Conservation (phyloP, 2,797 vertebrate species). For the Pelochelys cantorii region DNA sequence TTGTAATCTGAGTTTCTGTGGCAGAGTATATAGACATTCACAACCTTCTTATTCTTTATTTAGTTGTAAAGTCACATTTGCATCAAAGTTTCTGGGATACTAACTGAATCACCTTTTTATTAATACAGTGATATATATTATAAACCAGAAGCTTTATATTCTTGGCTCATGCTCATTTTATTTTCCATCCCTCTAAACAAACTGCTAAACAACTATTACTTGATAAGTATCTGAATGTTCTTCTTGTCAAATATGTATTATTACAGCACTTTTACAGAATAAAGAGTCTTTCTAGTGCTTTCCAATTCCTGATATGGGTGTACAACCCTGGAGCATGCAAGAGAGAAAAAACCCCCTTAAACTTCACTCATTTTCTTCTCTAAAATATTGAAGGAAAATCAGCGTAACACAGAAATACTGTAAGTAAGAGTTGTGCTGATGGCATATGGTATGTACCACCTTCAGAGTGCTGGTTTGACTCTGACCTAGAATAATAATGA, state of each 20-base stretch:
- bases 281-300: conserved; percentile 30
- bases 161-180: conserved; percentile 45
- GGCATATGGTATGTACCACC: accelerated
- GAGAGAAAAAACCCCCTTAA: background rate
- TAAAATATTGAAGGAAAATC: background rate
- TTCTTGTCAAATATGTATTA: conserved; percentile 53
- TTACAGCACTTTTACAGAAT: conserved; percentile 43
- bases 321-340: background rate
- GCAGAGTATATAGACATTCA: conserved; percentile 51
- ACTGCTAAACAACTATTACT: conserved; percentile 31
- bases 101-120: conserved; percentile 55
- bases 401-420: background rate
- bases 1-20: conserved; percentile 47
- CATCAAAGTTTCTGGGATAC: conserved; percentile 43
- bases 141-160: conserved; percentile 66
- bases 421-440: background rate
- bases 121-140: conserved; percentile 61
- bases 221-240: conserved; percentile 62
- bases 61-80: conserved; percentile 58
- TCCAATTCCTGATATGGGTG: background rate
- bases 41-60: conserved; percentile 36
- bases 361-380: background rate
- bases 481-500: background rate
- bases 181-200: conserved; percentile 61
- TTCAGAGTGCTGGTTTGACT: background rate